phyloP scores from a whole-genome alignment of 2,113 vertebrate genomes.

The Phaethon lepturus region DNA sequence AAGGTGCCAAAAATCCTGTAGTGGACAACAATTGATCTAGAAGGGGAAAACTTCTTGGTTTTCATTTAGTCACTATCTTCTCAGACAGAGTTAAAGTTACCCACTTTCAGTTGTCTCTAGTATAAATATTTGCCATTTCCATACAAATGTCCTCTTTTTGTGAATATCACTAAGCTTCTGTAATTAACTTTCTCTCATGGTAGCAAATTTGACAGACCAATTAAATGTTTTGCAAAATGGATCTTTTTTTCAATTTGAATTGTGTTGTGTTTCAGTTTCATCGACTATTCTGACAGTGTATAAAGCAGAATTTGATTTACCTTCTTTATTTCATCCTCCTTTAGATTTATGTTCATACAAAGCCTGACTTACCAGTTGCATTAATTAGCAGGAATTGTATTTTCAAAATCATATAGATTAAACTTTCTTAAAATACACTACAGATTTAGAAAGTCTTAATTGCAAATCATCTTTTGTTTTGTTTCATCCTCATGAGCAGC shows the following conservation, averaged over 20 bases:
- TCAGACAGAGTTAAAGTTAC: neutral
- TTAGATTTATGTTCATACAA: neutral
- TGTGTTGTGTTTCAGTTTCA: neutral
- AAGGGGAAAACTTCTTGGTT: neutral
- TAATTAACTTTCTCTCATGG: neutral
- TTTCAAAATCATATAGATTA: neutral
- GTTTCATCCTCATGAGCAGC: fast-evolving
- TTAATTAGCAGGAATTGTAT: neutral
- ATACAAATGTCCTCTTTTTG: neutral
- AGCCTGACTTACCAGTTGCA: neutral
- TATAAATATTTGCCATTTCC: neutral
- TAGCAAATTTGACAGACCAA: neutral
- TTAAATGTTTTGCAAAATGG: neutral
- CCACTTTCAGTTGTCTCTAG: neutral
- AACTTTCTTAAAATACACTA: neutral
- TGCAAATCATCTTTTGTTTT: neutral
- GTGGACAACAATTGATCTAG: neutral
- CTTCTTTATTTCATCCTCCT: neutral
- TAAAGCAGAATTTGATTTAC: neutral
- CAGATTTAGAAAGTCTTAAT: neutral
- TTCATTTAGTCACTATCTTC: neutral
- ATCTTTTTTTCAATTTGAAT: neutral
- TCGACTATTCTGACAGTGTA: fast-evolving
- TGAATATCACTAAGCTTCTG: neutral
- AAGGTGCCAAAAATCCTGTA: neutral